Conservation (phyloP, 2,888 invertebrate genomes). For the Protonemura montana region DNA sequence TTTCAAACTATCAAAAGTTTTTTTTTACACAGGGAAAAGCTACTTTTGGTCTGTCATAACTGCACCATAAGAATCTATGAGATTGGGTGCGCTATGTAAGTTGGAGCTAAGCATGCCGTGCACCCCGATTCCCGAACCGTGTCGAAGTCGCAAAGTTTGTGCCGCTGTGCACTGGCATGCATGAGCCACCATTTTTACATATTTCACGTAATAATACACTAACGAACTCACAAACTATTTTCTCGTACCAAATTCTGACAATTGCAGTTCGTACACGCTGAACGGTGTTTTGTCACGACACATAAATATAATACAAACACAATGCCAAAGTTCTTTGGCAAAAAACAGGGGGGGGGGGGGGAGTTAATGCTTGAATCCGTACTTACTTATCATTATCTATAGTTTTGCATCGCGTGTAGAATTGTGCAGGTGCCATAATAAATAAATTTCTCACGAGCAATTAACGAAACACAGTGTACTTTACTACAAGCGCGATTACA, state of each 20-base stretch:
- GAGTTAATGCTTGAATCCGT: neutral
- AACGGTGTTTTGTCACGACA: neutral
- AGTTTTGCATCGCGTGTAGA: neutral
- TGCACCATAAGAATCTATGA: neutral
- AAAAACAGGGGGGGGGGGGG: neutral
- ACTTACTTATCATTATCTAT: neutral
- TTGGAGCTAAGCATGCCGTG: no score
- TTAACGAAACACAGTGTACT: neutral
- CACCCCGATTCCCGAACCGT: neutral
- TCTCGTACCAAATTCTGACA: neutral
- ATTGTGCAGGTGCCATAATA: neutral
- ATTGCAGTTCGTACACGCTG: neutral
- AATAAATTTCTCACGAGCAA: neutral
- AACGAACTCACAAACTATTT: neutral
- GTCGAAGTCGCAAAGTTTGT: neutral
- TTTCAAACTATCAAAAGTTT: slow-evolving; percentile 22
- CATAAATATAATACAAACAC: neutral
- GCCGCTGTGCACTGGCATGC: neutral
- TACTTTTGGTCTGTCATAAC: neutral
- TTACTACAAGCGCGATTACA: neutral
- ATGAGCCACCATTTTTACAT: neutral
- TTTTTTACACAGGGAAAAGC: neutral
- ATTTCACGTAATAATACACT: neutral
- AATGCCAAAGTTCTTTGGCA: neutral
- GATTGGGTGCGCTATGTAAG: neutral